Percentiles rank a stretch among this genome's conserved stretches.
Evolutionary conservation across 2,888 invertebrate species (phyloP).

Genomic region (Clanis bilineata): DNA sequence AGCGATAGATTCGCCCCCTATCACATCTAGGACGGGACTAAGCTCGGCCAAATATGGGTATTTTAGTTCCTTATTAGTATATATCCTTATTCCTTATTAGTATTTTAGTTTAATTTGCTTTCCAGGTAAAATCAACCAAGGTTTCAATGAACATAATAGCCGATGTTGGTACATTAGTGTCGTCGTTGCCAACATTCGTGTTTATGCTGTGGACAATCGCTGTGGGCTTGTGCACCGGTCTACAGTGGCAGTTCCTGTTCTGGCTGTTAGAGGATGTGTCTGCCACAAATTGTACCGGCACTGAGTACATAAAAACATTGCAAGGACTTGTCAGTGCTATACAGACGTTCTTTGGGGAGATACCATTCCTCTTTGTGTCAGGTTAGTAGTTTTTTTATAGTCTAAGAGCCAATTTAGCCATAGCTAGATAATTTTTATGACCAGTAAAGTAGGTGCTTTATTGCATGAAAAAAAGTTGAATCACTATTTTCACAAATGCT

Average conservation of each 20-base stretch:
- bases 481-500: too few relatives aligned
- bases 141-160: conserved; percentile 85
- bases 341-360: conserved; percentile 92
- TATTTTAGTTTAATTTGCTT: background rate
- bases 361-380: conserved; percentile 93
- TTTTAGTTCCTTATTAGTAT: too few relatives aligned
- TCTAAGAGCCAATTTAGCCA: too few relatives aligned
- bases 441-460: too few relatives aligned
- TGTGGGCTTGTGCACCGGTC: conserved; percentile 91
- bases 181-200: conserved; percentile 85
- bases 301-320: conserved; percentile 85
- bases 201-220: conserved; percentile 91
- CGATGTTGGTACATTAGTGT: conserved; percentile 86
- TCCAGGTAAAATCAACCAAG: conserved; percentile 84
- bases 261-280: conserved; percentile 91
- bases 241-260: conserved; percentile 94
- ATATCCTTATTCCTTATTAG: background rate
- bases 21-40: too few relatives aligned
- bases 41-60: too few relatives aligned
- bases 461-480: too few relatives aligned
- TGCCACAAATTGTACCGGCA: conserved; percentile 60
- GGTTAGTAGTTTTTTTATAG: conserved; percentile 61
- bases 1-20: too few relatives aligned
- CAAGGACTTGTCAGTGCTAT: conserved; percentile 89
- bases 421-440: too few relatives aligned